phyloP scores from a whole-genome alignment of 2,113 vertebrate species.

The Upupa epops region DNA sequence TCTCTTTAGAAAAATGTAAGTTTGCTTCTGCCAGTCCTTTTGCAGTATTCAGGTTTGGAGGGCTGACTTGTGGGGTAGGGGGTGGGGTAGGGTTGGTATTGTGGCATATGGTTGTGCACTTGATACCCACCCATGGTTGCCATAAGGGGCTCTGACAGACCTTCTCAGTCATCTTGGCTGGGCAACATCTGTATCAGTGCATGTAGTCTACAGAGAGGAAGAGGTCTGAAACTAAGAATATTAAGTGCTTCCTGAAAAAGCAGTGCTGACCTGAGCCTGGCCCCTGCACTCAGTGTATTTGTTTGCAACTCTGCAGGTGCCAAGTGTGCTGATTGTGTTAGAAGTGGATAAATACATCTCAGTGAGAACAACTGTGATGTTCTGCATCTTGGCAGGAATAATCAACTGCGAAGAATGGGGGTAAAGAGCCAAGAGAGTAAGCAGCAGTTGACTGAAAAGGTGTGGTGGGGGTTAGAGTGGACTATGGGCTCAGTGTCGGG shows the following conservation, averaged over 20 bases:
- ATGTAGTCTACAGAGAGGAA: not conserved
- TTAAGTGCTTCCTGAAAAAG: not conserved
- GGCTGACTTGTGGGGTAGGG: not conserved
- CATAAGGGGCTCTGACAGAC: not conserved
- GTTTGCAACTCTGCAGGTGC: slow-evolving; percentile 3
- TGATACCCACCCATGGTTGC: not conserved
- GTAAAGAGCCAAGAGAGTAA: not conserved
- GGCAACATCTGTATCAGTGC: not conserved
- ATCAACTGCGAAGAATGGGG: not conserved
- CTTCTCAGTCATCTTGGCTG: not conserved
- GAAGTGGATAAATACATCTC: not conserved
- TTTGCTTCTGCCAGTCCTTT: not conserved
- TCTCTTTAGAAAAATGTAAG: not conserved
- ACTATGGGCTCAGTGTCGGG: not conserved
- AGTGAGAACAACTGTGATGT: not conserved
- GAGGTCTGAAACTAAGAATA: not conserved
- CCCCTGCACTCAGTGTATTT: not conserved
- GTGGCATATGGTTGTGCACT: not conserved
- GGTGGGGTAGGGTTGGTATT: not conserved
- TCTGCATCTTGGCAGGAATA: not conserved
- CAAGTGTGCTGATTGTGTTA: not conserved
- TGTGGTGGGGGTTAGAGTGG: not conserved
- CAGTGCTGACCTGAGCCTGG: not conserved
- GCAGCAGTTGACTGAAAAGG: not conserved
- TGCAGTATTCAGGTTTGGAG: not conserved